These are phyloP conservation scores for Urocyon cinereoargenteus DNA, from an alignment of 2,797 vertebrate genomes.

Conservation along the genomic window DNA sequence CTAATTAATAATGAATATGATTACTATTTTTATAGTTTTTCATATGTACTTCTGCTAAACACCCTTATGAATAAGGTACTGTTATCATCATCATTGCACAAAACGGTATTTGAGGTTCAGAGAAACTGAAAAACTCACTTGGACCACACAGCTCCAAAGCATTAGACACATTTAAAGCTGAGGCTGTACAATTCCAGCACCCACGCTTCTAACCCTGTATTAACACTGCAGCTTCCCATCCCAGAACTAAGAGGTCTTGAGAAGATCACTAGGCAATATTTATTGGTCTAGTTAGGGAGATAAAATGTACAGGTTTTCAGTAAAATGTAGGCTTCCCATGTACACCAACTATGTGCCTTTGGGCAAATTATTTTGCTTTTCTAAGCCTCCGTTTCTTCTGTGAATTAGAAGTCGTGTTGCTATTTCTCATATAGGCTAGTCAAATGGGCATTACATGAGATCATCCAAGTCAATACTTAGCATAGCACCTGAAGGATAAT, in stretches of 20 bases:
- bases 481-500: neutral
- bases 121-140: neutral
- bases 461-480: neutral
- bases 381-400: slow-evolving; percentile 6
- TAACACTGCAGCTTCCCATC: neutral
- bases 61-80: neutral
- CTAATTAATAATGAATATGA: slow-evolving; percentile 15
- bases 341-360: neutral
- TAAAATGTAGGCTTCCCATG: slow-evolving; percentile 2
- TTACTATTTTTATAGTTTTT: neutral
- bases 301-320: slow-evolving; percentile 10
- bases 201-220: neutral
- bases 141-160: neutral
- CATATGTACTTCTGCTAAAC: neutral
- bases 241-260: neutral
- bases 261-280: neutral
- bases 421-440: neutral
- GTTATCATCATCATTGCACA: neutral
- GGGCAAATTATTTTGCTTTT: neutral
- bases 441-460: neutral
- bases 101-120: neutral
- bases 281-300: neutral
- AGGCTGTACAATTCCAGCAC: neutral
- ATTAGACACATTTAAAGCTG: neutral
- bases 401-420: neutral